phyloP scores from a whole-genome alignment of 2,888 invertebrate species.

The Acanthosepion lycidas region DNA sequence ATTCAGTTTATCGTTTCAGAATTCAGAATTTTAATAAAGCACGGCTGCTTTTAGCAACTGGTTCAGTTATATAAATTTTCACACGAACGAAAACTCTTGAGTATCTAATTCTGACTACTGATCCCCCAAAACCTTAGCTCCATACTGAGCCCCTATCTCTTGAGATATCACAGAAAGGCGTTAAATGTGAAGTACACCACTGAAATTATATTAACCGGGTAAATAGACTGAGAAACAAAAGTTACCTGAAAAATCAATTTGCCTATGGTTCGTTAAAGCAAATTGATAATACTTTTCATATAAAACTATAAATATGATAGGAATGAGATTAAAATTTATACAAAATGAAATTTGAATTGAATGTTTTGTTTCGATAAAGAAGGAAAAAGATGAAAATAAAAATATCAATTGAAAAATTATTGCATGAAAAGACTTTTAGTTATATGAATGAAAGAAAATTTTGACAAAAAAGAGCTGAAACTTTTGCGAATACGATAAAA shows the following conservation, averaged over 20 bases:
- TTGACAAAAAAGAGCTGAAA: no score
- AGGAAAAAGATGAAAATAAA: no score
- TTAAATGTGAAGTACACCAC: background rate
- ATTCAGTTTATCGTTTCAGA: background rate
- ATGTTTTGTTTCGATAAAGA: no score
- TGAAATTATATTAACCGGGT: background rate
- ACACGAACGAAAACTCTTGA: background rate
- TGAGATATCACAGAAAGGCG: background rate
- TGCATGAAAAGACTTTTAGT: no score
- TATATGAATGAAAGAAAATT: no score
- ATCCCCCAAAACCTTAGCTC: background rate
- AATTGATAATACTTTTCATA: background rate
- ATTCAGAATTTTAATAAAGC: background rate
- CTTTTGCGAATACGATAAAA: no score
- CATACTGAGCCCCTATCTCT: background rate
- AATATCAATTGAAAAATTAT: no score
- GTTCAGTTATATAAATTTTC: background rate
- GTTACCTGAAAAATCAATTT: background rate
- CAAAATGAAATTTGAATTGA: background rate
- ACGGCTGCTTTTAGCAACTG: background rate
- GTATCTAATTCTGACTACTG: background rate
- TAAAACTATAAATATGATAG: background rate
- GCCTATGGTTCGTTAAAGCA: background rate
- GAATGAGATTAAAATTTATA: background rate
- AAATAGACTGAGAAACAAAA: background rate